Percentiles rank a stretch among this genome's conserved stretches.
Evolutionary conservation across 2,113 vertebrate species (phyloP).

Genomic region (Australoheros scitulus): DNA sequence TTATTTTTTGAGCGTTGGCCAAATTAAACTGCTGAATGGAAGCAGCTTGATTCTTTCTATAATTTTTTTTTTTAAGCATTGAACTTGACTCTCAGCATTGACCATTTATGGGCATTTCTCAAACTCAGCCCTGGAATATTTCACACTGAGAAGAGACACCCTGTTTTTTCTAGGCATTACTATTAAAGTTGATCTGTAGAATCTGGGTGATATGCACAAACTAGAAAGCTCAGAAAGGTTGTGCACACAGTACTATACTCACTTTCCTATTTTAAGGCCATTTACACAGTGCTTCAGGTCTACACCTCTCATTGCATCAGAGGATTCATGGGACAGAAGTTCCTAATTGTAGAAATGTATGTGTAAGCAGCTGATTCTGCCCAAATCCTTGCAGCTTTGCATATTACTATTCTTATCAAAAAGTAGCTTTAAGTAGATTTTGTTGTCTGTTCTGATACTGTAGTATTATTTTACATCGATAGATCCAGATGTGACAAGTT

Average conservation of each 20-base stretch:
- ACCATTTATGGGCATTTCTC: slow-evolving; percentile 53
- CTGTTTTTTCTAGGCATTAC: neutral
- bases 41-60: neutral
- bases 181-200: neutral
- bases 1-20: neutral
- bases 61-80: neutral
- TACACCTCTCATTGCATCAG: neutral
- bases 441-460: neutral
- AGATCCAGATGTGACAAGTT: rapidly evolving
- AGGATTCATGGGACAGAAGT: neutral
- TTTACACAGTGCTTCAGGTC: neutral
- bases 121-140: neutral
- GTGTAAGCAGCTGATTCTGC: neutral
- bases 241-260: neutral
- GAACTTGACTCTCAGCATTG: neutral
- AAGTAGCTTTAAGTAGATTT: neutral
- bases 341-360: neutral
- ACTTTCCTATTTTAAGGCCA: slow-evolving; percentile 50
- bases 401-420: neutral
- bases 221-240: neutral
- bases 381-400: neutral
- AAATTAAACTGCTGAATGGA: neutral
- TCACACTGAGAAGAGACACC: neutral
- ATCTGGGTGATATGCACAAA: neutral
- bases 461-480: neutral